A percentile compares a stretch with the other conserved stretches of the same genome.
These are phyloP conservation scores for Menura novaehollandiae DNA, from an alignment of 2,113 vertebrate species.

Conservation along the genomic window DNA sequence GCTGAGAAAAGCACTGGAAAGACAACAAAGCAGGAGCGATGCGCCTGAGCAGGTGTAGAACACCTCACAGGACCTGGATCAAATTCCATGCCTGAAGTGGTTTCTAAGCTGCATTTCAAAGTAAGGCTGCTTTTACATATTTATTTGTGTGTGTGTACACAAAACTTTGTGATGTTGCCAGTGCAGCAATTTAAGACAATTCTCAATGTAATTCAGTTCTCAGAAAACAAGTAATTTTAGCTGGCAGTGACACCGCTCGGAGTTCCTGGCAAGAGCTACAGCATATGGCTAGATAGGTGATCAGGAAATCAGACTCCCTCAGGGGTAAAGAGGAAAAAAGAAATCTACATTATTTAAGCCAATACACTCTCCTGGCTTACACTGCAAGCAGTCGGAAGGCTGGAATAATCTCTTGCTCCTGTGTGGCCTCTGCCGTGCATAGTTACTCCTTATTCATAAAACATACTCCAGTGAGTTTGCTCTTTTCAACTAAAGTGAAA, in stretches of 20 bases:
- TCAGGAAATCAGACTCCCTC: constrained; percentile 50
- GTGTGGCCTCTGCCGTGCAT: neutral
- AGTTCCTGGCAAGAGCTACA: constrained; percentile 14
- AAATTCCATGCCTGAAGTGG: constrained; percentile 8
- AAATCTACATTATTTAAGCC: constrained; percentile 22
- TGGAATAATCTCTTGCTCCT: neutral
- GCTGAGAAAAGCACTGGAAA: constrained; percentile 8
- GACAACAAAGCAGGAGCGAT: constrained; percentile 6
- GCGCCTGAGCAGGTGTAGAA: constrained; percentile 23
- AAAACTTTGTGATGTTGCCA: neutral
- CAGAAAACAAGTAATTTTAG: constrained; percentile 51
- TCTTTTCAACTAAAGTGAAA: neutral
- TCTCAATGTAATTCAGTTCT: neutral
- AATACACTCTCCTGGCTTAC: neutral
- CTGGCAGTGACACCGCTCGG: neutral
- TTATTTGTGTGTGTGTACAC: neutral
- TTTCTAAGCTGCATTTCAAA: constrained; percentile 4
- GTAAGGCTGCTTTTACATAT: neutral
- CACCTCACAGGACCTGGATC: constrained; percentile 21
- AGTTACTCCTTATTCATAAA: neutral
- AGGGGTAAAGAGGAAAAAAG: constrained; percentile 2
- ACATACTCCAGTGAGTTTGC: neutral
- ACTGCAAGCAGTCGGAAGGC: neutral
- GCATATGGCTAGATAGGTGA: constrained; percentile 37
- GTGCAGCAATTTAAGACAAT: neutral